phyloP scores from a whole-genome alignment of 2,113 vertebrate species.

The Oryzias curvinotus region DNA sequence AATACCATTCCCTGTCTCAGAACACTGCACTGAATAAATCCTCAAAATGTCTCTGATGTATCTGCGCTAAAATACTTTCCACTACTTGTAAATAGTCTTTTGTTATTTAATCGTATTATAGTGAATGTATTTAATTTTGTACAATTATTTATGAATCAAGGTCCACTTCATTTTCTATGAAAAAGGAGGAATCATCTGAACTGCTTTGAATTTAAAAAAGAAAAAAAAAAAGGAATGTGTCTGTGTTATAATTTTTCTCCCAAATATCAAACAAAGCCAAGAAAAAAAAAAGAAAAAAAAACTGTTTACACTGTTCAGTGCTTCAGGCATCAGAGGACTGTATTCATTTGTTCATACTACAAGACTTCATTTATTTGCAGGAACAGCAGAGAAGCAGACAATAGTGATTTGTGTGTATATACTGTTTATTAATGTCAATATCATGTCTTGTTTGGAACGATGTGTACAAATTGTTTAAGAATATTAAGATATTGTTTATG shows the following conservation, averaged over 20 bases:
- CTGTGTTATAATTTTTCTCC: slow-evolving; percentile 79
- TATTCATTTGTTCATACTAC: slow-evolving; percentile 89
- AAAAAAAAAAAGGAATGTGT: slow-evolving; percentile 96
- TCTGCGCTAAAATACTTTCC: slow-evolving; percentile 90
- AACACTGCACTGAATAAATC: slow-evolving; percentile 99
- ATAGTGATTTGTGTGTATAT: slow-evolving; percentile 91
- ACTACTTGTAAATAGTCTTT: slow-evolving; percentile 93
- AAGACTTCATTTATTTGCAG: slow-evolving; percentile 92
- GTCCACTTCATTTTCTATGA: slow-evolving; percentile 99
- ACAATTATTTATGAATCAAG: slow-evolving; percentile 99
- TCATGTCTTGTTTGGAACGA: slow-evolving; percentile 99
- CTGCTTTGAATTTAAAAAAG: slow-evolving; percentile 96
- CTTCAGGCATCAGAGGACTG: slow-evolving; percentile 85
- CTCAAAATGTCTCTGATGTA: slow-evolving; percentile 95
- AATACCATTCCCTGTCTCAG: slow-evolving; percentile 94
- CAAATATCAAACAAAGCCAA: slow-evolving; percentile 99
- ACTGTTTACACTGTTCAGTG: slow-evolving; percentile 98
- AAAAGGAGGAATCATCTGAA: slow-evolving; percentile 99
- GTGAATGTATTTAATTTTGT: slow-evolving; percentile 99
- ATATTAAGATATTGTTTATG: slow-evolving; percentile 98
- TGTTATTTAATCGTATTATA: slow-evolving; percentile 99
- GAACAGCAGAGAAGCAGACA: slow-evolving; percentile 83
- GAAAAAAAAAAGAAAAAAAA: slow-evolving; percentile 77
- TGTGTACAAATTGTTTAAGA: slow-evolving; percentile 99
- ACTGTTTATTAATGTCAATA: slow-evolving; percentile 99